These are phyloP conservation scores for Tricholaema leucomelas DNA, from an alignment of 2,113 vertebrate species.

Conservation along the genomic window DNA sequence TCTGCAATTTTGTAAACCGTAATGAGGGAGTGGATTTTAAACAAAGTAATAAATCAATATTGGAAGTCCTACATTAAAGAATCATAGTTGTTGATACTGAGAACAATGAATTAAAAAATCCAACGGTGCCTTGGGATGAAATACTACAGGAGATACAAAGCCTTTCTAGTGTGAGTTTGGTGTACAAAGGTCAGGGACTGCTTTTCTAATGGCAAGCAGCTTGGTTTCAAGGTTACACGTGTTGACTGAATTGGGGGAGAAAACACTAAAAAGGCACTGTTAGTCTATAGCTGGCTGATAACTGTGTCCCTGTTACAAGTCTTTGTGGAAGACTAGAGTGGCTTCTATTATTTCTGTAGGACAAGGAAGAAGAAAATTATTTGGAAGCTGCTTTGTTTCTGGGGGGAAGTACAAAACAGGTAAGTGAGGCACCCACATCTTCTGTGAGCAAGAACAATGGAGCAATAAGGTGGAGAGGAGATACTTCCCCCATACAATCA, in stretches of 20 bases:
- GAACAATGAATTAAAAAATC: too few species aligned
- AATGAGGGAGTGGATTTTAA: not conserved
- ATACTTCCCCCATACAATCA: not conserved
- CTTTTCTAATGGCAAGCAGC: not conserved
- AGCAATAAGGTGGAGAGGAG: too few species aligned
- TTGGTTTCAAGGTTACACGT: not conserved
- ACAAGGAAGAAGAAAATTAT: not conserved
- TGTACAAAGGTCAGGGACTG: not conserved
- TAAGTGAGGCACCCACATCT: too few species aligned
- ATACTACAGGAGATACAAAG: not conserved
- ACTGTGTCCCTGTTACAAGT: not conserved
- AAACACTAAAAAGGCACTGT: not conserved
- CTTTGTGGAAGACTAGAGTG: rapidly evolving
- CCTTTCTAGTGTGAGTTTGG: not conserved
- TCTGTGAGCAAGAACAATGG: not conserved
- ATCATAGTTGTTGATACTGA: not conserved
- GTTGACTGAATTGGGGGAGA: not conserved
- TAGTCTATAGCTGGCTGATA: not conserved
- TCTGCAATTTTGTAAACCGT: rapidly evolving
- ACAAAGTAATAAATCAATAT: too few species aligned
- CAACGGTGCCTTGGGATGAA: not conserved
- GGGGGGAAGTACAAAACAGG: not conserved
- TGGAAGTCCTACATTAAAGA: not conserved
- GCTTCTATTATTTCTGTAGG: not conserved
- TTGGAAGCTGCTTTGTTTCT: not conserved